Conservation (phyloP, 2,797 vertebrate species). For the Botia almorhae region DNA sequence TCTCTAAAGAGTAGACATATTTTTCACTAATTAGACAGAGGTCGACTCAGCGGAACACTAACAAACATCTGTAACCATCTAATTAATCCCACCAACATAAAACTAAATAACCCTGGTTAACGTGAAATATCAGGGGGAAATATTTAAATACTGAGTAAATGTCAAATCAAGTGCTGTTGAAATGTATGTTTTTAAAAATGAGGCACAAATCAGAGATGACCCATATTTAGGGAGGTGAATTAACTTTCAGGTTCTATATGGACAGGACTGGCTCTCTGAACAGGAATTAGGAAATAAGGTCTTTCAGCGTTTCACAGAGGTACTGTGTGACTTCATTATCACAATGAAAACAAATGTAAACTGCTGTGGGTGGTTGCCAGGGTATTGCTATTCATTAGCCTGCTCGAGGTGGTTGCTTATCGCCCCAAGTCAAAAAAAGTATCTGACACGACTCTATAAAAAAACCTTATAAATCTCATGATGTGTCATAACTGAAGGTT, state of each 20-base stretch:
- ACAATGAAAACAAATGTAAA: not conserved
- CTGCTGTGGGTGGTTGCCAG: not conserved
- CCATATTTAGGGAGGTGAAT: conserved; percentile 8
- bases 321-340: not conserved
- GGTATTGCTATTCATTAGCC: not conserved
- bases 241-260: not conserved
- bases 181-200: conserved; percentile 17
- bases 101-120: conserved; percentile 12
- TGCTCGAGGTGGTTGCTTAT: not conserved
- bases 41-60: conserved; percentile 7
- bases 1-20: conserved; percentile 12
- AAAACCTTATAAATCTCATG: no score
- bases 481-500: no score
- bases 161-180: not conserved
- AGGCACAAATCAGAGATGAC: not conserved
- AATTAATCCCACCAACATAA: conserved; percentile 39
- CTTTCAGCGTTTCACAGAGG: not conserved
- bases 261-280: not conserved
- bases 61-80: conserved; percentile 21
- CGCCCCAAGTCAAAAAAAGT: not conserved
- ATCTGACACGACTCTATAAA: no score
- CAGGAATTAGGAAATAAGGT: no score
- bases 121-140: not conserved
- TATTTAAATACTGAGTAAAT: conserved; percentile 21
- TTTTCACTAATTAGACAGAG: conserved; percentile 27